Conservation (phyloP, 2,888 invertebrate species). For the Cataglyphis altisquamis region DNA sequence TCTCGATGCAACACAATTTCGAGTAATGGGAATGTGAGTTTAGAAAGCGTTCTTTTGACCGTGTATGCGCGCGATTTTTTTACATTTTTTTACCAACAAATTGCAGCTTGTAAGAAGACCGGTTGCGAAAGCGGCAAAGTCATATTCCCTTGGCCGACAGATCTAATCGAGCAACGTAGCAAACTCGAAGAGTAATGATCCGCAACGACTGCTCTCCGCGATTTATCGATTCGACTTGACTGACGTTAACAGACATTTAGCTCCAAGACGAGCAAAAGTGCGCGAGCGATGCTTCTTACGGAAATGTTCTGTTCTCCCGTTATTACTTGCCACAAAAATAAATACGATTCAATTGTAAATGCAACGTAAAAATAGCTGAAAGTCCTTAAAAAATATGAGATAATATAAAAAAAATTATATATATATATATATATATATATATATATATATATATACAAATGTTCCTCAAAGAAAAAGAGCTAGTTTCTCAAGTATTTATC, state of each 20-base stretch:
- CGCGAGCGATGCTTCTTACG: slow-evolving; percentile 42
- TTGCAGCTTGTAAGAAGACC: slow-evolving; percentile 48
- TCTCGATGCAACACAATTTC: slow-evolving; percentile 53
- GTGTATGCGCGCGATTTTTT: neutral
- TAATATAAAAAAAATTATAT: neutral
- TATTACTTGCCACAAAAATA: slow-evolving; percentile 28
- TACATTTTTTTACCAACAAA: slow-evolving; percentile 25
- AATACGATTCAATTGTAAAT: slow-evolving; percentile 29
- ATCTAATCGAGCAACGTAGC: slow-evolving; percentile 49
- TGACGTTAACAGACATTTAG: slow-evolving; percentile 51
- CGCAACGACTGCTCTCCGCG: slow-evolving; percentile 26
- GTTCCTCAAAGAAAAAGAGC: neutral
- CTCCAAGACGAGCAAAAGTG: slow-evolving; percentile 37
- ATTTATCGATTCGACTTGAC: slow-evolving; percentile 48
- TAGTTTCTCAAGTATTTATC: neutral
- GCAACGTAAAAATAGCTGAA: slow-evolving; percentile 8
- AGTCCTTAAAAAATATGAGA: neutral
- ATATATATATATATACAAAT: neutral
- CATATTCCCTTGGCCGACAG: slow-evolving; percentile 51
- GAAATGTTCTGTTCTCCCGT: slow-evolving; percentile 15
- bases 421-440: neutral
- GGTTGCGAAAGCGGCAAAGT: slow-evolving; percentile 30
- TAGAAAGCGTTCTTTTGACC: slow-evolving; percentile 22
- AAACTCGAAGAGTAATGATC: slow-evolving; percentile 48
- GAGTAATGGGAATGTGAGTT: slow-evolving; percentile 57